Conservation (phyloP, 2,888 invertebrate genomes). For the Stenichneumon culpator region DNA sequence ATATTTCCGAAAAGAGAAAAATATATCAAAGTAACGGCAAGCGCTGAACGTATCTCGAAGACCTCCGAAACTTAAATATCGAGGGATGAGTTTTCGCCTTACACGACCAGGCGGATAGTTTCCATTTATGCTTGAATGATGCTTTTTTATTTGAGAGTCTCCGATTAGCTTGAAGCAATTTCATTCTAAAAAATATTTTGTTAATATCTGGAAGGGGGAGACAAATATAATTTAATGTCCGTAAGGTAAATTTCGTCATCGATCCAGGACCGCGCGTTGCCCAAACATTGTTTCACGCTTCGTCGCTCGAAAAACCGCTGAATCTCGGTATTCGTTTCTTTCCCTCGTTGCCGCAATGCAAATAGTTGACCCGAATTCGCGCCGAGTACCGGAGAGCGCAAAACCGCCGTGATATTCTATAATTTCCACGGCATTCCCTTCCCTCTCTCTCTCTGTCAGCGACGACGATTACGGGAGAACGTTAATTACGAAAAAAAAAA, state of each 20-base stretch:
- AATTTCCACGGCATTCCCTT: constrained; percentile 42
- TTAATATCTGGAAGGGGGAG: not conserved
- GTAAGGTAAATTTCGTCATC: constrained; percentile 3
- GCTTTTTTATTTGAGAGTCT: not conserved
- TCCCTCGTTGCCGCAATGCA: constrained; percentile 44
- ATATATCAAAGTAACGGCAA: not conserved
- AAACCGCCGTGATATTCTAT: constrained; percentile 48
- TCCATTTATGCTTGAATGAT: not conserved
- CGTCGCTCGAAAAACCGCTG: not conserved
- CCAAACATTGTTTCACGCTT: constrained; percentile 26
- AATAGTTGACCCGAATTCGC: constrained; percentile 55
- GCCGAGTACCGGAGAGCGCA: constrained; percentile 33
- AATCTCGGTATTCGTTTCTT: not conserved
- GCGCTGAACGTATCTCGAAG: not conserved
- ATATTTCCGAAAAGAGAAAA: not conserved
- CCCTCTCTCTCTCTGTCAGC: constrained; percentile 15
- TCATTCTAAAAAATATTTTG: not conserved
- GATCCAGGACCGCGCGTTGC: constrained; percentile 3
- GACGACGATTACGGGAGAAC: constrained; percentile 8
- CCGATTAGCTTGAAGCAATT: not conserved
- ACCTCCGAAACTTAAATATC: not conserved
- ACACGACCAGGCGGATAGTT: not conserved
- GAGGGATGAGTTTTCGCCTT: not conserved
- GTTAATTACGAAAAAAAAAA: constrained; percentile 38
- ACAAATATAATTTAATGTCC: not conserved